These are phyloP conservation scores for Kryptopterus vitreolus DNA, from an alignment of 2,797 vertebrate species.

Conservation along the genomic window DNA sequence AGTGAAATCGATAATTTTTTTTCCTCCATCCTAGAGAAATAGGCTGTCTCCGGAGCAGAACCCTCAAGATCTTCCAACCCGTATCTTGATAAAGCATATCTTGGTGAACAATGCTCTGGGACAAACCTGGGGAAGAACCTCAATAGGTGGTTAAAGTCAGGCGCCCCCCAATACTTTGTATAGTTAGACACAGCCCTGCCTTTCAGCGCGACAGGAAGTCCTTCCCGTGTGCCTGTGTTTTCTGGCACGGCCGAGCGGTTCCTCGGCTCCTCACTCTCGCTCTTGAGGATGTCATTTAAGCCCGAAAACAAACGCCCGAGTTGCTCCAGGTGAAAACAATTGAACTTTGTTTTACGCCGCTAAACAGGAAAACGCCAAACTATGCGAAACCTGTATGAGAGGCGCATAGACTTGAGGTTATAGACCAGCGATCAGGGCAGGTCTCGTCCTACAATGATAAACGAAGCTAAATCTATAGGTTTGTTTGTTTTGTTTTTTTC, in stretches of 20 bases:
- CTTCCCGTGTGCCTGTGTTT: background rate
- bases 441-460: slow-evolving; percentile 24
- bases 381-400: slow-evolving; percentile 47
- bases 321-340: slow-evolving; percentile 63
- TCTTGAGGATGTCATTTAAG: slow-evolving; percentile 67
- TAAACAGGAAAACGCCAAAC: slow-evolving; percentile 67
- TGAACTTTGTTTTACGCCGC: slow-evolving; percentile 61
- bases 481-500: slow-evolving; percentile 4
- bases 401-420: slow-evolving; percentile 36
- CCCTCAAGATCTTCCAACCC: too few species aligned
- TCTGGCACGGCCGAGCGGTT: slow-evolving; percentile 1
- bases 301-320: slow-evolving; percentile 68
- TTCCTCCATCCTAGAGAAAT: too few species aligned
- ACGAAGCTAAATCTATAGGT: slow-evolving; percentile 7
- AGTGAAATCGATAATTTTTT: too few species aligned
- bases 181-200: background rate
- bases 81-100: too few species aligned
- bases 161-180: too few species aligned
- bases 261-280: slow-evolving; percentile 52
- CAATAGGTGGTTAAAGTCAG: too few species aligned
- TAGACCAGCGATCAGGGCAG: slow-evolving; percentile 26
- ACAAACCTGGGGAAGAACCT: too few species aligned
- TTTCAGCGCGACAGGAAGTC: slow-evolving; percentile 16
- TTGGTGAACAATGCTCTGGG: too few species aligned
- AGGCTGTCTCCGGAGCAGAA: too few species aligned